Evolutionary conservation across 2,113 vertebrate genomes (phyloP).

Genomic region (Crotalus tigris): DNA sequence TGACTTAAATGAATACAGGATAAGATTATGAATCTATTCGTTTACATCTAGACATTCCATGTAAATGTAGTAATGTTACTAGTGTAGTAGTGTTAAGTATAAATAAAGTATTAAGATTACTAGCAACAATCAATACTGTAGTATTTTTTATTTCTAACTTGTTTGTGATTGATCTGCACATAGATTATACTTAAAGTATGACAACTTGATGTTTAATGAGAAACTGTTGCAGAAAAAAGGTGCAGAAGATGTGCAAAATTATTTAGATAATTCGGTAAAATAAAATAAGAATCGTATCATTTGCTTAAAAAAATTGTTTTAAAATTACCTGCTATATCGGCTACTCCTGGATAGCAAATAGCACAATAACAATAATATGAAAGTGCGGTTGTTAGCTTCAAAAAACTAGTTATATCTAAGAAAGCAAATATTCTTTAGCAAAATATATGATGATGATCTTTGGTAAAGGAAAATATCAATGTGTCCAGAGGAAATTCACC

Average conservation of each 20-base stretch:
- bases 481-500: neutral
- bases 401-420: slow-evolving; percentile 1
- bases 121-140: neutral
- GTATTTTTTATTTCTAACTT: neutral
- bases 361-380: neutral
- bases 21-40: neutral
- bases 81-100: neutral
- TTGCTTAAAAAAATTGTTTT: neutral
- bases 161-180: too few relatives aligned
- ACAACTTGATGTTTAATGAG: neutral
- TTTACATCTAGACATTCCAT: neutral
- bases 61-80: neutral
- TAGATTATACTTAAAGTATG: neutral
- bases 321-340: neutral
- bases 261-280: neutral
- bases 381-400: neutral
- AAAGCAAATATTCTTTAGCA: slow-evolving; percentile 4
- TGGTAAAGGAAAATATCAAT: slow-evolving; percentile 8
- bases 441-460: neutral
- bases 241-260: neutral
- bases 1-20: neutral
- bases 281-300: neutral
- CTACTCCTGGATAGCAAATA: slow-evolving; percentile 4
- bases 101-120: neutral
- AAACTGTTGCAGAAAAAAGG: neutral